Percentiles rank a stretch among this genome's conserved stretches.
Conservation (phyloP, 2,888 invertebrate genomes). For the Drosophila kanekoi region DNA sequence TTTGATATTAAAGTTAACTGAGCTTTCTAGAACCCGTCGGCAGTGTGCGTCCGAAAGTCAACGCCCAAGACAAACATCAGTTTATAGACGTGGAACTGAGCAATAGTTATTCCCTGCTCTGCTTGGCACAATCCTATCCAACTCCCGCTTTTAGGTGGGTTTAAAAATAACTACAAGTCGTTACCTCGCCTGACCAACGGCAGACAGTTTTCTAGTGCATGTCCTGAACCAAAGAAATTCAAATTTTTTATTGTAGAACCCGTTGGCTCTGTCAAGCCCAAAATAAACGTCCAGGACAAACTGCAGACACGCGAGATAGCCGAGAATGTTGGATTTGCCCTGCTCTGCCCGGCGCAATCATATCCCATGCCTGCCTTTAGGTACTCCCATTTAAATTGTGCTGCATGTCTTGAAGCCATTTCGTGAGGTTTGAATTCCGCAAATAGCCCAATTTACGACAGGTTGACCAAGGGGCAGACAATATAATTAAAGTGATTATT, state of each 20-base stretch:
- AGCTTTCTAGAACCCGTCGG: constrained; percentile 86
- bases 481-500: constrained; percentile 54
- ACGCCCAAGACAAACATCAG: constrained; percentile 86
- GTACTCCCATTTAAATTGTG: constrained; percentile 83
- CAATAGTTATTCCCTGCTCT: constrained; percentile 87
- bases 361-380: constrained; percentile 91
- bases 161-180: neutral
- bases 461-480: constrained; percentile 18
- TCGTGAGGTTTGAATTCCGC: constrained; percentile 19
- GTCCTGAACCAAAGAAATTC: constrained; percentile 8
- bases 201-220: constrained; percentile 45
- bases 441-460: constrained; percentile 56
- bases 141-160: constrained; percentile 89
- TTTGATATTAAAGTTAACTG: constrained; percentile 11
- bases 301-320: constrained; percentile 86
- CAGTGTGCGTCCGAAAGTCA: constrained; percentile 88
- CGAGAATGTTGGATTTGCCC: constrained; percentile 86
- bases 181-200: constrained; percentile 1
- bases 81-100: constrained; percentile 80
- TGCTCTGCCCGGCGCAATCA: constrained; percentile 91
- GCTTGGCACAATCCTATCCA: constrained; percentile 89
- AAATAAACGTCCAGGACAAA: constrained; percentile 90
- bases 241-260: constrained; percentile 83
- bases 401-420: constrained; percentile 42
- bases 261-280: constrained; percentile 86